Base-by-base conservation (phyloP, 2,797 vertebrate species). In the Cynopterus sphinx region DNA sequence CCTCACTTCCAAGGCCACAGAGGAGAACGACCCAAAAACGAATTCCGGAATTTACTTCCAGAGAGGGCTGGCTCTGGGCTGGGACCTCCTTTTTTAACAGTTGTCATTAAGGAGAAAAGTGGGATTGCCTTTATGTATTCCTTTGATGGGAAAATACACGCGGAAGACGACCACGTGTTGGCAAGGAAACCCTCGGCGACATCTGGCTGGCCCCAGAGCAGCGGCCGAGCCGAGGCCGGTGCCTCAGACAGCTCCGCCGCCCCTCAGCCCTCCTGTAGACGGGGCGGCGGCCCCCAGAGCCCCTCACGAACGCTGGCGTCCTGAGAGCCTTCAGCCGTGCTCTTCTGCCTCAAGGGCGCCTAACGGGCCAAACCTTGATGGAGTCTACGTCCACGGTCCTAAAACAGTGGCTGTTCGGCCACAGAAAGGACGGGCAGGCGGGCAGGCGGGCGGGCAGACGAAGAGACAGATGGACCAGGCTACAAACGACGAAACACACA, bases 81-180 rank as follows among this genome's bases (percentile, higher is more conserved):
- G 70, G 55, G 67, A 17, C 43, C 49, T 84, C 41, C 53, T 73
- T 91, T 74, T 57, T 70, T 26, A 84, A 77, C 39, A 51, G 49
- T 79, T 87, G 59, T 79, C 71, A 88, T 19, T 74, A 81, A 36
- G 21, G 43, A 83, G 51, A 77, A 91, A 88, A 87, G 28, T 36
- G 41, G 51, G 41, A 55, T 86, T 95, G 61, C 77, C 82, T 94
- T 88, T 75, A 73, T 86, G 74, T 67, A 87, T 74, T 70, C 31
- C 74, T 87, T n/a, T 78, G 55, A 51, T 87, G 55, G 33, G 74
- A 85, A 83, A 96, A 87, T 41, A 51, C 1, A 63, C 46, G 83
- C 28, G 68, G 82, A 89, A 94, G 79, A 79, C 28, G 41, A 88
- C n/a, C 51, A 53, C 17, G 22, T 53, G 71, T 13, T 49, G 67